phyloP scores from a whole-genome alignment of 2,113 vertebrate genomes.

The Centropus bengalensis region DNA sequence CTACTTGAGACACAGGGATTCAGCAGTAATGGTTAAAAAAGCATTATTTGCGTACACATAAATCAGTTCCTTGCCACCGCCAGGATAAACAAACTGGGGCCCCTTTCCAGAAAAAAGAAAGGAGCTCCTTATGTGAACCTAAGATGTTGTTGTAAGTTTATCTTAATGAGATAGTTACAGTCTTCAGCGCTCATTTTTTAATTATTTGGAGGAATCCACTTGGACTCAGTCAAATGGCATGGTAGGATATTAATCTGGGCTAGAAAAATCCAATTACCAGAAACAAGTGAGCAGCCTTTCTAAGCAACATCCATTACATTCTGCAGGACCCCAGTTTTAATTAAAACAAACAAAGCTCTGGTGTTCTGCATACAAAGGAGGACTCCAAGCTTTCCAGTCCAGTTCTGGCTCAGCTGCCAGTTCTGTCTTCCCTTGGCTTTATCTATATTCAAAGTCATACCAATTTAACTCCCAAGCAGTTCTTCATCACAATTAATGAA shows the following conservation, averaged over 20 bases:
- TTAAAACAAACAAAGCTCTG: slow-evolving; percentile 66
- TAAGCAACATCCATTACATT: slow-evolving; percentile 48
- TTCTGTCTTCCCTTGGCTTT: slow-evolving; percentile 29
- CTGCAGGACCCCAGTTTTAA: slow-evolving; percentile 52
- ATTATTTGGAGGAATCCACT: slow-evolving; percentile 65
- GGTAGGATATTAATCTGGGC: slow-evolving; percentile 67
- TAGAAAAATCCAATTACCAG: slow-evolving; percentile 68
- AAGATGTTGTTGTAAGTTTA: slow-evolving; percentile 50
- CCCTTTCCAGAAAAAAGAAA: slow-evolving; percentile 44
- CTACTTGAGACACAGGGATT: slow-evolving; percentile 5
- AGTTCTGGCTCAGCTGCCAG: slow-evolving; percentile 40
- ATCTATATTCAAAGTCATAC: slow-evolving; percentile 61
- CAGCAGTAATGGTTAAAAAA: slow-evolving; percentile 33
- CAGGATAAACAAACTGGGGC: slow-evolving; percentile 56
- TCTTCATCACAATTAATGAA: slow-evolving; percentile 63
- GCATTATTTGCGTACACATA: neutral
- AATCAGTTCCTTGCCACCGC: neutral
- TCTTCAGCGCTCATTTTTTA: slow-evolving; percentile 23
- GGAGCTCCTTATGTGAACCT: slow-evolving; percentile 44
- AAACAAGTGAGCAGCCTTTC: slow-evolving; percentile 34
- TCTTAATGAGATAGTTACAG: slow-evolving; percentile 55
- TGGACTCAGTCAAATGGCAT: neutral
- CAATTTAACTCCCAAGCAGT: slow-evolving; percentile 46
- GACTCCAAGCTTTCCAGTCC: slow-evolving; percentile 1
- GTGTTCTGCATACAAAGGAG: slow-evolving; percentile 48